These are phyloP conservation scores for Omphaloscelis lunosa DNA, from an alignment of 2,888 invertebrate species.

Conservation along the genomic window DNA sequence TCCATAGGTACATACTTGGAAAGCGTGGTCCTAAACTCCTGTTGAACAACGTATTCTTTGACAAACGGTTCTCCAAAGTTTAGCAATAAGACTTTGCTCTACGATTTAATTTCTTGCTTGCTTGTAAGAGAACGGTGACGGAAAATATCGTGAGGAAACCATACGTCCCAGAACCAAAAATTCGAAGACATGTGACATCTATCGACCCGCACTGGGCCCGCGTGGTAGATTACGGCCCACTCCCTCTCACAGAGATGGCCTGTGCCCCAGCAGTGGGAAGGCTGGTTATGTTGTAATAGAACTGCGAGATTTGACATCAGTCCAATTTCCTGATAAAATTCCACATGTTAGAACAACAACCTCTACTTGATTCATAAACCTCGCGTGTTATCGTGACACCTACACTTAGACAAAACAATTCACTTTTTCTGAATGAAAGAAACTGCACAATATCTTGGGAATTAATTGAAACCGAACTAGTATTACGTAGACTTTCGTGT, in stretches of 20 bases:
- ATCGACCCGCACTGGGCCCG: too few relatives aligned
- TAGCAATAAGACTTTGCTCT: not conserved
- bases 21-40: not conserved
- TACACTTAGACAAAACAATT: constrained; percentile 8
- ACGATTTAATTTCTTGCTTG: not conserved
- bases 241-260: too few relatives aligned
- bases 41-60: not conserved
- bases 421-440: constrained; percentile 37
- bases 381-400: not conserved
- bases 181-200: too few relatives aligned
- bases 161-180: too few relatives aligned
- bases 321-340: not conserved
- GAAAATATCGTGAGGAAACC: too few relatives aligned
- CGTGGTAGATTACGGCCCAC: too few relatives aligned
- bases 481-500: constrained; percentile 58
- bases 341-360: not conserved
- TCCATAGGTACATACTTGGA: not conserved
- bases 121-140: not conserved
- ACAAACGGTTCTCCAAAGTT: not conserved
- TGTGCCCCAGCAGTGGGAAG: too few relatives aligned
- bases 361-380: not conserved
- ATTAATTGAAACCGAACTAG: constrained; percentile 42
- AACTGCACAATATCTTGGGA: constrained; percentile 31
- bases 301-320: not conserved
- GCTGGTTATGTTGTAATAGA: not conserved